A percentile compares a stretch with the other conserved stretches of the same genome.
Conservation (phyloP, 2,888 invertebrate genomes). For the Phasia obesa region DNA sequence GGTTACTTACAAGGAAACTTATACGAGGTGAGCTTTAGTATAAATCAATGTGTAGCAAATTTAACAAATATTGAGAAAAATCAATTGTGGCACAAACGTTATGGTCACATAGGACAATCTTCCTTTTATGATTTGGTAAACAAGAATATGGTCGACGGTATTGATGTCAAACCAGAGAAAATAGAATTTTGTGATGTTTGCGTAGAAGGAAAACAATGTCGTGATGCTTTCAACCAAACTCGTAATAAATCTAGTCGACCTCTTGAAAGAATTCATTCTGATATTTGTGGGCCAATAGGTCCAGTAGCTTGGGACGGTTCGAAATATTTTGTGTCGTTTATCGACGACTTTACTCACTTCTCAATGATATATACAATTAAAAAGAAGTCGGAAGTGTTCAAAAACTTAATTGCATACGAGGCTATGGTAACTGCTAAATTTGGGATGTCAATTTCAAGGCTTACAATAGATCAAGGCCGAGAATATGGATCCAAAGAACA, state of each 20-base stretch:
- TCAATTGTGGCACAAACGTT: conserved; percentile 28
- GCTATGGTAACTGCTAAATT: conserved; percentile 25
- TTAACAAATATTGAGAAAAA: conserved; percentile 1
- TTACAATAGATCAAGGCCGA: conserved; percentile 68
- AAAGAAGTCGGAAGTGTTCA: conserved; percentile 38
- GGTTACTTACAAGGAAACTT: background rate
- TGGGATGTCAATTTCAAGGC: conserved; percentile 42
- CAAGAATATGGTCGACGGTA: conserved; percentile 36
- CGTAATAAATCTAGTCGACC: conserved; percentile 1
- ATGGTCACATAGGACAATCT: conserved; percentile 22
- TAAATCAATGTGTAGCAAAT: background rate
- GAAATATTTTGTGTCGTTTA: conserved; percentile 55
- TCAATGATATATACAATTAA: conserved; percentile 35
- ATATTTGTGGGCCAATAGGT: conserved; percentile 54
- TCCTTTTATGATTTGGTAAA: conserved; percentile 18
- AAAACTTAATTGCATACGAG: background rate
- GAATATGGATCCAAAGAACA: conserved; percentile 73
- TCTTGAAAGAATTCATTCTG: conserved; percentile 59
- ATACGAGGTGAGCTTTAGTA: conserved; percentile 1
- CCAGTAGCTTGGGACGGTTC: conserved; percentile 39
- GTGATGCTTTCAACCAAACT: conserved; percentile 44
- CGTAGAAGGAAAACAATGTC: conserved; percentile 34
- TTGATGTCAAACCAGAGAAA: conserved; percentile 6
- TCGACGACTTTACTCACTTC: conserved; percentile 60
- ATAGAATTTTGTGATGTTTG: conserved; percentile 1